Percentiles rank a stretch among this genome's conserved stretches.
These are phyloP conservation scores for Rhimphoctona megacephalus DNA, from an alignment of 2,888 invertebrate genomes.

Conservation along the genomic window DNA sequence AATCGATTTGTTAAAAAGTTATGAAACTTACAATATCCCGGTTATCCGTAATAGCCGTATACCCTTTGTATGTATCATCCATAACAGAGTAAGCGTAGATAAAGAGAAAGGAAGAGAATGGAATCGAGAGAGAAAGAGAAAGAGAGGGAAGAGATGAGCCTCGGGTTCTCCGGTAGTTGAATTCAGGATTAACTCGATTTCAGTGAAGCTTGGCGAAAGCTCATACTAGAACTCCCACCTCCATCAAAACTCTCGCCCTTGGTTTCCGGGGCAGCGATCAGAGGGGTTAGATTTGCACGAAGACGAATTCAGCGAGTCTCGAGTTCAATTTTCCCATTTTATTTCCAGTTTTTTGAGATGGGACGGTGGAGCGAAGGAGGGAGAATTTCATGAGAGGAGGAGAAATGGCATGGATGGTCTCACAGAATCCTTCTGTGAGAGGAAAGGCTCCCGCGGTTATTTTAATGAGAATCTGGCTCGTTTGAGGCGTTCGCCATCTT, in stretches of 20 bases:
- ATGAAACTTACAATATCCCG: not conserved
- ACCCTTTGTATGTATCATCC: conserved; percentile 7
- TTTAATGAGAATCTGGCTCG: conserved; percentile 84
- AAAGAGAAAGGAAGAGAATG: conserved; percentile 10
- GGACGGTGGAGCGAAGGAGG: not conserved
- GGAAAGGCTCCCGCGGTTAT: conserved; percentile 76
- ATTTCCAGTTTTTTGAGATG: conserved; percentile 22
- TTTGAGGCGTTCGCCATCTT: conserved; percentile 78
- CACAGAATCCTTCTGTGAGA: conserved; percentile 24
- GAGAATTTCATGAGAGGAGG: not conserved
- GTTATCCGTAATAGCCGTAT: conserved; percentile 13
- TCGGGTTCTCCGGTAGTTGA: conserved; percentile 62
- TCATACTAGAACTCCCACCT: not conserved
- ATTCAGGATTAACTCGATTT: conserved; percentile 64
- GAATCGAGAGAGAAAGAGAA: not conserved
- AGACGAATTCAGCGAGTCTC: conserved; percentile 40
- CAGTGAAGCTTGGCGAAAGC: conserved; percentile 45
- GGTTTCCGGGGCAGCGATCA: conserved; percentile 4
- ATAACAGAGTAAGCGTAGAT: conserved; percentile 2
- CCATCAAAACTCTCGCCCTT: conserved; percentile 19
- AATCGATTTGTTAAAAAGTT: conserved; percentile 21
- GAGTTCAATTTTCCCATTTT: conserved; percentile 58
- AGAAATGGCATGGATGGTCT: not conserved
- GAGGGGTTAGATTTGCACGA: conserved; percentile 10
- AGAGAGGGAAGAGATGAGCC: conserved; percentile 22